Conservation (phyloP, 2,113 vertebrate species). For the Zosterops japonicus region DNA sequence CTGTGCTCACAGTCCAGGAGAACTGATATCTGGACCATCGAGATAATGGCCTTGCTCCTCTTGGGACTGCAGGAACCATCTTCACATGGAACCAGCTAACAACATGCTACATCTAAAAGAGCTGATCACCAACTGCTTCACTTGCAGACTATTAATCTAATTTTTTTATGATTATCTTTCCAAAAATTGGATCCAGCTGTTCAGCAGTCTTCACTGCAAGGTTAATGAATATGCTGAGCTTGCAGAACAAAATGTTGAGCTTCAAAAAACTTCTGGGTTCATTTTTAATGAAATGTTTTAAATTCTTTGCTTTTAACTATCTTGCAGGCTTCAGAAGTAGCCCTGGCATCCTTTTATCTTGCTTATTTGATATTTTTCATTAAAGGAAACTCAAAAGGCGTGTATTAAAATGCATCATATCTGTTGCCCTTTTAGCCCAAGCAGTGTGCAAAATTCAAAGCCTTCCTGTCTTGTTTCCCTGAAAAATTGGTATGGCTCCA, state of each 20-base stretch:
- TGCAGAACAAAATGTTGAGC: slow-evolving; percentile 43
- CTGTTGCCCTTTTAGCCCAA: slow-evolving; percentile 25
- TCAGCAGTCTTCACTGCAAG: slow-evolving; percentile 44
- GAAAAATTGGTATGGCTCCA: slow-evolving; percentile 3
- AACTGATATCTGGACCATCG: not conserved
- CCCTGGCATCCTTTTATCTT: slow-evolving; percentile 36
- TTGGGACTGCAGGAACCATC: not conserved
- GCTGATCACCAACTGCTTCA: slow-evolving; percentile 16
- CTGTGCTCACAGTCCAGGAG: not conserved
- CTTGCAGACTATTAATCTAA: slow-evolving; percentile 63
- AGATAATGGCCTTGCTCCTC: not conserved
- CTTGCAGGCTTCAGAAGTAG: slow-evolving; percentile 48
- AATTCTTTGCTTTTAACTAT: slow-evolving; percentile 50
- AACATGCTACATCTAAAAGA: not conserved
- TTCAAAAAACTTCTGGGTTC: slow-evolving; percentile 54
- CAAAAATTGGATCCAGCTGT: slow-evolving; percentile 68
- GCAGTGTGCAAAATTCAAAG: not conserved
- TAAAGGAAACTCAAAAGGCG: not conserved
- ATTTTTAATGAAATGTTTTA: slow-evolving; percentile 57
- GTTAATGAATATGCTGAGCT: slow-evolving; percentile 67
- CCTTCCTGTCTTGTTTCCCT: not conserved
- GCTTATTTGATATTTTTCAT: not conserved
- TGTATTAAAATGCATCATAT: slow-evolving; percentile 13
- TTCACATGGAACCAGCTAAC: not conserved
- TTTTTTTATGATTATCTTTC: slow-evolving; percentile 60